Conservation (phyloP, 2,797 vertebrate species). For the Gallinago solitaria region DNA sequence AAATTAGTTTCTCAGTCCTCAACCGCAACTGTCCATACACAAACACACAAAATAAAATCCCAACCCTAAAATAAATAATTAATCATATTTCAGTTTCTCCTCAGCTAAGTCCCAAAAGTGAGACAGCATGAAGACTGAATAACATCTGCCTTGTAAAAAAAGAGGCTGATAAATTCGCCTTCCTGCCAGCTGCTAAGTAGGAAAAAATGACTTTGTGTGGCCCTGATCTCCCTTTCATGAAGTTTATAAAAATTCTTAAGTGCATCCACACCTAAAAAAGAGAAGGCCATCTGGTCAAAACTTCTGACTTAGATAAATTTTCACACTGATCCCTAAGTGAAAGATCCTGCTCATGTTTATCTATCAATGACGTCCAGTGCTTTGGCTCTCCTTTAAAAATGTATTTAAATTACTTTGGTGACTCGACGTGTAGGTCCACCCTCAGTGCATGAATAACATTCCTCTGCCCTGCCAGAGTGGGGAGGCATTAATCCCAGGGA, state of each 20-base stretch:
- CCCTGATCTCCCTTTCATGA: neutral
- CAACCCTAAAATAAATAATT: neutral
- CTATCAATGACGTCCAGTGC: neutral
- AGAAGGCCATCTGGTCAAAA: neutral
- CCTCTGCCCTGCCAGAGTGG: neutral
- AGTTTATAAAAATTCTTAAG: neutral
- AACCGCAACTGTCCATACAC: neutral
- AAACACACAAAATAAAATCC: neutral
- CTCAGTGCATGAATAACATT: neutral
- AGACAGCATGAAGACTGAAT: conserved; percentile 24
- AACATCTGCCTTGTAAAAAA: conserved; percentile 1
- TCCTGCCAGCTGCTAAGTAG: neutral
- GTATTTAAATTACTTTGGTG: neutral
- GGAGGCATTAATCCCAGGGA: neutral
- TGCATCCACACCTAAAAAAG: neutral
- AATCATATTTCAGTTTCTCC: neutral
- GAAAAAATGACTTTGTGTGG: neutral
- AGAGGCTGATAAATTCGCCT: conserved; percentile 18
- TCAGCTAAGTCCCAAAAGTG: neutral
- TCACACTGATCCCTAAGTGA: neutral
- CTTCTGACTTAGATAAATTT: neutral
- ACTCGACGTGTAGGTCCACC: neutral
- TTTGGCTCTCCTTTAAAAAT: neutral
- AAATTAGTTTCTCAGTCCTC: conserved; percentile 44
- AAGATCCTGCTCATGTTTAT: neutral